Evolutionary conservation across 2,797 vertebrate genomes (phyloP).

Genomic region (Rhyacichthys aspro): DNA sequence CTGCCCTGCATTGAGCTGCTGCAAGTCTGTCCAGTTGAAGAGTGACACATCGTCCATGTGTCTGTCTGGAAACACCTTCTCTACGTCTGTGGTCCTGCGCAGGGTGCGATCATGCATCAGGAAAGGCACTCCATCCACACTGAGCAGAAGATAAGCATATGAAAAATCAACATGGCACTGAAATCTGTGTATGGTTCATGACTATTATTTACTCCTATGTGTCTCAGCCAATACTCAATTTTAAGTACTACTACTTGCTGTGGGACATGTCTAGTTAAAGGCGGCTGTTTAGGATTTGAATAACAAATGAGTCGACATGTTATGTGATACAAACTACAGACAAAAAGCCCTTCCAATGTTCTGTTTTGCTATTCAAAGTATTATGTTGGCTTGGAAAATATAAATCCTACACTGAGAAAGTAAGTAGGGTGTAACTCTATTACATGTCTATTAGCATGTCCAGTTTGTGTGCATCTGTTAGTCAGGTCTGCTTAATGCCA

Average conservation of each 20-base stretch:
- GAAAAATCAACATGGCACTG: no score
- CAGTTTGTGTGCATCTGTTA: conserved; percentile 13
- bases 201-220: background rate
- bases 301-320: conserved; percentile 11
- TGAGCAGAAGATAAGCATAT: conserved; percentile 44
- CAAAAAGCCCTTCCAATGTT: no score
- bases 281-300: conserved; percentile 20
- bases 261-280: background rate
- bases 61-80: conserved; percentile 84
- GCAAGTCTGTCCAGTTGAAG: conserved; percentile 95
- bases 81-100: conserved; percentile 89
- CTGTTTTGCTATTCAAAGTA: conserved; percentile 41
- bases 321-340: background rate
- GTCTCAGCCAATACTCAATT: no score
- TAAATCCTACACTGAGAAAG: background rate
- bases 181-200: no score
- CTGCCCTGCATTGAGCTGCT: conserved; percentile 88
- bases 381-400: background rate
- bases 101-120: conserved; percentile 90
- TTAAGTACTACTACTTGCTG: no score
- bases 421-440: background rate
- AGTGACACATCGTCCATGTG: conserved; percentile 76
- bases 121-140: conserved; percentile 93
- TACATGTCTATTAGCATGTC: background rate
- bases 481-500: conserved; percentile 16